phyloP scores from a whole-genome alignment of 2,797 vertebrate genomes.

The Mormyrops boulengeri region DNA sequence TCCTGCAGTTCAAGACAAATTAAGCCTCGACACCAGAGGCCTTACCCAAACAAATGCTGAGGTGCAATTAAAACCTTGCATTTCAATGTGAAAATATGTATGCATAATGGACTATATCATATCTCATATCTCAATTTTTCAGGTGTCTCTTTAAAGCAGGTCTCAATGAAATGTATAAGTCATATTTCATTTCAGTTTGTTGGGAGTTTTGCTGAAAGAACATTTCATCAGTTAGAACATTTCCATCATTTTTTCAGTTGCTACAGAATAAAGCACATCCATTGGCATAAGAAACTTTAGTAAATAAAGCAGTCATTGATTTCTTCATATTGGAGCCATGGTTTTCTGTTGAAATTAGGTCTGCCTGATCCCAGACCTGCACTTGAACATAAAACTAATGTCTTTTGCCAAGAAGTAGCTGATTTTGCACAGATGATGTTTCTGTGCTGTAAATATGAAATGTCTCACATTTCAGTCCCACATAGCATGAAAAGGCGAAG shows the following conservation, averaged over 20 bases:
- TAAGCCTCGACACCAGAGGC: neutral
- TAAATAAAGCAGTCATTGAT: neutral
- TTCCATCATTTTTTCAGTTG: neutral
- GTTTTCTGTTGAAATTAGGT: neutral
- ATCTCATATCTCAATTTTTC: neutral
- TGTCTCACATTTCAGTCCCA: conserved; percentile 7
- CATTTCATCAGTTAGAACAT: neutral
- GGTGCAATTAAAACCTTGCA: neutral
- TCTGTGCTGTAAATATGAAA: neutral
- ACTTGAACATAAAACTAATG: neutral
- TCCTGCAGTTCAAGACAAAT: neutral
- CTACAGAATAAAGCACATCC: neutral
- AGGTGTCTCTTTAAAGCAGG: neutral
- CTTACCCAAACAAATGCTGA: neutral
- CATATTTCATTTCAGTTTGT: neutral
- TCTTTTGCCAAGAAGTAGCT: neutral
- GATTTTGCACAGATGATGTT: neutral
- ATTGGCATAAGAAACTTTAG: neutral
- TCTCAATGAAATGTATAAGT: neutral
- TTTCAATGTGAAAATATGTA: neutral
- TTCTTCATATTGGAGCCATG: neutral
- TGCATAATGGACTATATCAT: neutral
- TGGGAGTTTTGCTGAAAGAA: neutral
- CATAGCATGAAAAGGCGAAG: neutral
- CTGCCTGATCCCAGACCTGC: neutral